phyloP scores from a whole-genome alignment of 2,113 vertebrate species.

The Meles meles region DNA sequence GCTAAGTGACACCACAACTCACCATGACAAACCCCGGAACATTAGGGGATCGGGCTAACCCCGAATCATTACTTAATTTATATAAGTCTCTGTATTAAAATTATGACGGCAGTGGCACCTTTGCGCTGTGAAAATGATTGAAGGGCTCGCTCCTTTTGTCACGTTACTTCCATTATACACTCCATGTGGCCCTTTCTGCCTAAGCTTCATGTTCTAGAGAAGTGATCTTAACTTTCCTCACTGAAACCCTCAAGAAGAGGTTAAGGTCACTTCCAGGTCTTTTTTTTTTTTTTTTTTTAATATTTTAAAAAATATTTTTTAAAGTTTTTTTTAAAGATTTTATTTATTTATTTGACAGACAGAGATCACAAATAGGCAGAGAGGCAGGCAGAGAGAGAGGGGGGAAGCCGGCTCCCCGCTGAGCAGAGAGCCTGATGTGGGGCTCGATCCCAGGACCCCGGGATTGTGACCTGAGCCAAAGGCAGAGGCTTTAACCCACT shows the following conservation, averaged over 20 bases:
- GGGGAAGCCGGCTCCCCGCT: too few species aligned
- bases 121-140: background rate
- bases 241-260: background rate
- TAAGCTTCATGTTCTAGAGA: slow-evolving; percentile 34
- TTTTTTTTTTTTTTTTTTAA: background rate
- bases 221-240: slow-evolving; percentile 26
- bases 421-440: too few species aligned
- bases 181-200: slow-evolving; percentile 8
- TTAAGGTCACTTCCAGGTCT: background rate
- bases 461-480: too few species aligned
- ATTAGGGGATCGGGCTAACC: background rate
- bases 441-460: too few species aligned
- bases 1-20: slow-evolving; percentile 43
- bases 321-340: too few species aligned
- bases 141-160: background rate
- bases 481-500: too few species aligned
- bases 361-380: too few species aligned
- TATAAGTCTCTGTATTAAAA: slow-evolving; percentile 24
- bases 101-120: background rate
- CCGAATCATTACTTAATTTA: slow-evolving; percentile 29
- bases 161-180: background rate
- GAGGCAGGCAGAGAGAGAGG: too few species aligned
- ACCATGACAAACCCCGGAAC: slow-evolving; percentile 34
- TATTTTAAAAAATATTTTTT: too few species aligned
- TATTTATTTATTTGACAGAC: too few species aligned